These are phyloP conservation scores for Neolamprologus tretocephalus DNA, from an alignment of 2,113 vertebrate genomes.

Conservation along the genomic window DNA sequence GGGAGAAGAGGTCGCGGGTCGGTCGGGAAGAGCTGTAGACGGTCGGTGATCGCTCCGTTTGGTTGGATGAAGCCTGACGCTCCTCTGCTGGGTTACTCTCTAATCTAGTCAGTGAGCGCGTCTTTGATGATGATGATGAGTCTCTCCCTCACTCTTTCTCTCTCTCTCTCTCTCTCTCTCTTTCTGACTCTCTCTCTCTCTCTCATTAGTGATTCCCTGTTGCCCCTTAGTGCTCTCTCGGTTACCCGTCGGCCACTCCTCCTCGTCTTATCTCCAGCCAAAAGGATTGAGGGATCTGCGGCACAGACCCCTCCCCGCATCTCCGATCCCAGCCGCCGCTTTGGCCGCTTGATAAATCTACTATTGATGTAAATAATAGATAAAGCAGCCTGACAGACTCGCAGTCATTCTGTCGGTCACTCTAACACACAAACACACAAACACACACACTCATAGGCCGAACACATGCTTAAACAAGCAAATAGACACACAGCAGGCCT, in stretches of 20 bases:
- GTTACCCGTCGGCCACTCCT: slow-evolving; percentile 77
- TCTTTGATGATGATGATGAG: slow-evolving; percentile 63
- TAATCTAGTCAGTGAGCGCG: slow-evolving; percentile 63
- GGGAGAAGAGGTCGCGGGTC: background rate
- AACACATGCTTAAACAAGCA: background rate
- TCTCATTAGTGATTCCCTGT: slow-evolving; percentile 74
- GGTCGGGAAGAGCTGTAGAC: slow-evolving; percentile 5
- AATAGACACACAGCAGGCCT: background rate
- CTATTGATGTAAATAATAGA: slow-evolving; percentile 65
- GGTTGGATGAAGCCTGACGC: slow-evolving; percentile 25
- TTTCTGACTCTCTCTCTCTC: slow-evolving; percentile 23
- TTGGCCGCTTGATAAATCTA: slow-evolving; percentile 63
- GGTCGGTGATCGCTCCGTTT: slow-evolving; percentile 4
- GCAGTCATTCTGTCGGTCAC: background rate
- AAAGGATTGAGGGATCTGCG: slow-evolving; percentile 69
- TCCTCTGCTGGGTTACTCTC: slow-evolving; percentile 47
- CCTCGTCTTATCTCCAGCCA: slow-evolving; percentile 79
- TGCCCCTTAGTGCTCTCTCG: slow-evolving; percentile 68
- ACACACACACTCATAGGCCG: background rate
- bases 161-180: slow-evolving; percentile 5
- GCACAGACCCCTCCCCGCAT: slow-evolving; percentile 73
- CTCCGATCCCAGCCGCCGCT: slow-evolving; percentile 51
- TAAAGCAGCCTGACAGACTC: slow-evolving; percentile 12
- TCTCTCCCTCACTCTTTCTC: slow-evolving; percentile 40
- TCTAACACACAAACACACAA: background rate